These are phyloP conservation scores for Drosophila malerkotliana DNA, from an alignment of 1,140 invertebrate genomes.

Conservation along the genomic window DNA sequence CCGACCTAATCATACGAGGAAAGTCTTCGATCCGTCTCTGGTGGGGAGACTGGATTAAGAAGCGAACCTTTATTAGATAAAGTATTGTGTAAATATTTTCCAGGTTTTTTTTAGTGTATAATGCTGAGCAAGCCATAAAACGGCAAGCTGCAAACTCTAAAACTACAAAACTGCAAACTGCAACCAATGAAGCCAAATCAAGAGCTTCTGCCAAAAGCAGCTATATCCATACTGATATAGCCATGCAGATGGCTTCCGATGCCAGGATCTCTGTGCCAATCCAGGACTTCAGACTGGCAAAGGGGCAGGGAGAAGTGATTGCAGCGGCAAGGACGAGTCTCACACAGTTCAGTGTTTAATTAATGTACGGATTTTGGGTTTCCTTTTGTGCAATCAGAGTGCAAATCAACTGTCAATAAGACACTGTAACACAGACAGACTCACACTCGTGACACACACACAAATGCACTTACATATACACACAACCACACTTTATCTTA, in stretches of 20 bases:
- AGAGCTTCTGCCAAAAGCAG: conserved; percentile 10
- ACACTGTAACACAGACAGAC: conserved; percentile 5
- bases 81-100: too few relatives aligned
- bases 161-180: conserved; percentile 17
- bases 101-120: background rate
- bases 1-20: too few relatives aligned
- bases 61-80: too few relatives aligned
- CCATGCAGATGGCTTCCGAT: conserved; percentile 34
- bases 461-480: background rate
- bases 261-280: background rate
- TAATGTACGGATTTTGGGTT: conserved; percentile 65
- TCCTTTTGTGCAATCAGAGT: conserved; percentile 75
- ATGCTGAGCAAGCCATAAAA: conserved; percentile 25
- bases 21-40: too few relatives aligned
- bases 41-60: too few relatives aligned
- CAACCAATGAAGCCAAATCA: conserved; percentile 39
- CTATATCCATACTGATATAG: background rate
- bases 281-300: background rate
- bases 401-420: conserved; percentile 74
- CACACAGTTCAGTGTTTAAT: conserved; percentile 43
- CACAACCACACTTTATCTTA: background rate
- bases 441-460: background rate
- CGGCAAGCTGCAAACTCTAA: conserved; percentile 22
- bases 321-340: background rate
- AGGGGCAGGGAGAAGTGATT: background rate